Conservation (phyloP, 2,888 invertebrate genomes). For the Euproctis similis region DNA sequence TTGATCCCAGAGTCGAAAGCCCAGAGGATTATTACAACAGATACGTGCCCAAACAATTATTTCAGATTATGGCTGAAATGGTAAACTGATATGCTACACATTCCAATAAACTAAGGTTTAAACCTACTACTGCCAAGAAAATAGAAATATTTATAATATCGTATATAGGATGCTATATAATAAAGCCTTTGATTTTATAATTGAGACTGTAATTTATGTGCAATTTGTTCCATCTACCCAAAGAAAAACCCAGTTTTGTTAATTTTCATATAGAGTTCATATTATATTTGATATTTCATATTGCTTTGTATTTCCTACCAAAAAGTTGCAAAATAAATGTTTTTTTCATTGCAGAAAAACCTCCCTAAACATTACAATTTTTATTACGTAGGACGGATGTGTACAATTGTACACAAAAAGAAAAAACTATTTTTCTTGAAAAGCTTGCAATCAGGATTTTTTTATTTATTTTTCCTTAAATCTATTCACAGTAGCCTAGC, state of each 20-base stretch:
- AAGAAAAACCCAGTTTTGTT: not conserved
- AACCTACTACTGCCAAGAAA: constrained; percentile 16
- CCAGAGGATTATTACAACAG: constrained; percentile 20
- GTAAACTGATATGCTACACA: constrained; percentile 20
- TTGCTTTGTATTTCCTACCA: constrained; percentile 1
- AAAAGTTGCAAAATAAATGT: constrained; percentile 1
- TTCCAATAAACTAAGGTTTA: constrained; percentile 11
- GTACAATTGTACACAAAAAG: constrained; percentile 6
- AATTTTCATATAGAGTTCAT: not conserved
- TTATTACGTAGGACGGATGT: too few relatives aligned
- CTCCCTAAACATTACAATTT: constrained; percentile 4
- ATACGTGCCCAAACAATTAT: constrained; percentile 19
- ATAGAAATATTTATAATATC: constrained; percentile 19
- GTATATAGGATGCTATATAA: constrained; percentile 6
- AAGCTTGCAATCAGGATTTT: constrained; percentile 9
- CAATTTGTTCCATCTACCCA: not conserved
- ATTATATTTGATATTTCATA: not conserved
- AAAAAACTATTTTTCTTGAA: constrained; percentile 11
- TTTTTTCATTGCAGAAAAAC: constrained; percentile 5
- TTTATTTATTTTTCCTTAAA: constrained; percentile 7
- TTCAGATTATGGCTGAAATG: constrained; percentile 21
- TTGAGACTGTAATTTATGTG: too few relatives aligned
- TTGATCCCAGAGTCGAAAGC: constrained; percentile 18
- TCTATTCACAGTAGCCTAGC: constrained; percentile 5
- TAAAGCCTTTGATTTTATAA: too few relatives aligned